Base-by-base conservation (phyloP, 2,797 vertebrate species). In the Galago senegalensis region DNA sequence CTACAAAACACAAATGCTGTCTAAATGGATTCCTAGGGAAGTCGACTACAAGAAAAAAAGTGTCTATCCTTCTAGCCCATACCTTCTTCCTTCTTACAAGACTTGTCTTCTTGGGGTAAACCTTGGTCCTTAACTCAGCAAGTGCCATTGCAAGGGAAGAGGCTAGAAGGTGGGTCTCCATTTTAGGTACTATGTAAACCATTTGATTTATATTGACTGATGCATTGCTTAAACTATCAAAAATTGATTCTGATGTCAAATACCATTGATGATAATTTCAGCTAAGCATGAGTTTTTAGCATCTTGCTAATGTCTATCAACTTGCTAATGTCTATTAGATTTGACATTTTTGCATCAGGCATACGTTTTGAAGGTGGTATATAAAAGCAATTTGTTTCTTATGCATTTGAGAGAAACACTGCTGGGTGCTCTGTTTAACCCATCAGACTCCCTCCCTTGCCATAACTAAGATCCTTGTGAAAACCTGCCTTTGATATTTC, bases 211-310 rank as follows among this genome's bases (percentile, higher is more conserved):
- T 49, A 49, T 88, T 83, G 14, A 69, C 60, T 90, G 60, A 84
- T 67, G 17, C 37, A 37, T 70, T 92, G 40, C 65, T 84, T 91
- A 86, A 92, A 63, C 34, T 80, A 34, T 82, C 53, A 80, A 95
- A 97, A 92, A 67, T 75, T 2, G 4, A 94, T 90, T 94, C 69
- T 86, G n/a, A 90, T 91, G 31, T 80, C 86, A 96, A 96, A 84
- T 94, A 89, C 3, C 14, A 91, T 40, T 81, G 77, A 75, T 85
- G 76, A 43, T 63, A 34, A 84, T 81, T 90, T 72, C 70, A 94
- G 72, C 37, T 95, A 93, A 96, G 73, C 93, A 96, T 94, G 94
- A 83, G n/a, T 3, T 92, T 94, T 94, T 86, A 40, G 5, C 40
- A 40, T 40, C 40, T 40, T 40, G 40, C 40, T 40, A 40, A 40